Base-by-base conservation (phyloP, 2,113 vertebrate species). In the Ptyas mucosa region DNA sequence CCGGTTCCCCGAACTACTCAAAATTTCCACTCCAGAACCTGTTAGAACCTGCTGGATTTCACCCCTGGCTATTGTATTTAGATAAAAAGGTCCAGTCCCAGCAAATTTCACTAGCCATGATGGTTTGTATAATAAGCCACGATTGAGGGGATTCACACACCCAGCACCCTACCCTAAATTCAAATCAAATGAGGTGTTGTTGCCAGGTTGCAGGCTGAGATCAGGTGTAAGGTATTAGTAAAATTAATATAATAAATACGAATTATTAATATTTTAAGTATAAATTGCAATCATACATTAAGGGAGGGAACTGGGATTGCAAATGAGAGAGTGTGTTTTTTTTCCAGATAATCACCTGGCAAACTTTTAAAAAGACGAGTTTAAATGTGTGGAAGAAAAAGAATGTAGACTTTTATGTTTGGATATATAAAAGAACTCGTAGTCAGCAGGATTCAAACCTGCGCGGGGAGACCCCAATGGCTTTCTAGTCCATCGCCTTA, bases 371-470 rank as follows among this genome's bases (percentile, higher is more conserved):
- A 12, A 52, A 49, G 2, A 21, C 4, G 58, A 11, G 29, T 64
- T 21, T 5, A 15, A 29, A 49, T 14, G 6, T 20, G 34, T 24
- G 54, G 18, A 49, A 49, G 8, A 9, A 75, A 64, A 46, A 14
- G 1, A 52, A 87, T 2, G 12, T 5, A 53, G 61, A 1, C 2
- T 24, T 3, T 34, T 18, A 75, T 39, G 3, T 18, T 75, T 75
- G 8, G 29, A 49, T 49, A 15, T n/a, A n/a, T 75, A 75, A 75
- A 34, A 81, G 1, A 43, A 69, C 2, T 2, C 98, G 97, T 98
- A 98, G 98, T 97, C 97, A 97, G 92, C 98, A 98, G 98, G 98
- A 98, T 97, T 98, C 97, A 98, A 98, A 98, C 98, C 97, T 98
- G 97, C 98, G 98, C 97, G 97, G 98, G 97, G 96, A 98, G 94